Evolutionary conservation across 2,888 invertebrate species (phyloP).

Genomic region (Drosophila buzzatii): DNA sequence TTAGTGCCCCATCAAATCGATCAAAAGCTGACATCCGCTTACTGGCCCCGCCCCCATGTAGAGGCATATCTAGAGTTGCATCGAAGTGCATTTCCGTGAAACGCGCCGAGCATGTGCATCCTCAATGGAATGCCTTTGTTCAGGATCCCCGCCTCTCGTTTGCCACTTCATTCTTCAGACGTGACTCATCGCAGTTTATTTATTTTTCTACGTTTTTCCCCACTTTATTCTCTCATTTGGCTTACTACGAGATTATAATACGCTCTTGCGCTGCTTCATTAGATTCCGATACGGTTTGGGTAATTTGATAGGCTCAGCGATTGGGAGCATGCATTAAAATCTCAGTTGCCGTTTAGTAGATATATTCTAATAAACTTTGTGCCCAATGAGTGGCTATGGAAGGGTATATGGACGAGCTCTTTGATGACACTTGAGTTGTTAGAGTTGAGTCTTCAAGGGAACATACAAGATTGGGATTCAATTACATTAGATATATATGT

Average conservation of each 20-base stretch:
- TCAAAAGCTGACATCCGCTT: constrained; percentile 63
- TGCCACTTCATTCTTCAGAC: constrained; percentile 34
- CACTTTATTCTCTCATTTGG: neutral
- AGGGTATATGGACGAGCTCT: neutral
- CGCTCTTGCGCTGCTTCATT: constrained; percentile 64
- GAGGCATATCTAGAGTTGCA: constrained; percentile 27
- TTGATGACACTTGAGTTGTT: too few relatives aligned
- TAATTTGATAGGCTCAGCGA: constrained; percentile 58
- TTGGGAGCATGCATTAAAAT: constrained; percentile 45
- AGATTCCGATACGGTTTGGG: constrained; percentile 47
- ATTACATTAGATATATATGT: too few relatives aligned
- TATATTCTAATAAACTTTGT: constrained; percentile 3
- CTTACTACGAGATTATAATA: constrained; percentile 28
- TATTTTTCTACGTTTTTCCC: constrained; percentile 12
- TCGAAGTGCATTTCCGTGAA: constrained; percentile 55
- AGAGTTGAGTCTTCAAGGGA: neutral
- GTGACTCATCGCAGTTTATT: constrained; percentile 68
- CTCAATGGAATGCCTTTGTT: constrained; percentile 77
- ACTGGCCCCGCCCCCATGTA: neutral
- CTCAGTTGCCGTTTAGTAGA: constrained; percentile 59
- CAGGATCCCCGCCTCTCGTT: constrained; percentile 2
- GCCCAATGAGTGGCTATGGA: neutral
- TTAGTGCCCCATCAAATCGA: constrained; percentile 59
- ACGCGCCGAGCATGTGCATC: constrained; percentile 53
- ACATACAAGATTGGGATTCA: neutral